A percentile compares a stretch with the other conserved stretches of the same genome.
Evolutionary conservation across 2,113 vertebrate genomes (phyloP).

Genomic region (Dendropsophus ebraccatus): DNA sequence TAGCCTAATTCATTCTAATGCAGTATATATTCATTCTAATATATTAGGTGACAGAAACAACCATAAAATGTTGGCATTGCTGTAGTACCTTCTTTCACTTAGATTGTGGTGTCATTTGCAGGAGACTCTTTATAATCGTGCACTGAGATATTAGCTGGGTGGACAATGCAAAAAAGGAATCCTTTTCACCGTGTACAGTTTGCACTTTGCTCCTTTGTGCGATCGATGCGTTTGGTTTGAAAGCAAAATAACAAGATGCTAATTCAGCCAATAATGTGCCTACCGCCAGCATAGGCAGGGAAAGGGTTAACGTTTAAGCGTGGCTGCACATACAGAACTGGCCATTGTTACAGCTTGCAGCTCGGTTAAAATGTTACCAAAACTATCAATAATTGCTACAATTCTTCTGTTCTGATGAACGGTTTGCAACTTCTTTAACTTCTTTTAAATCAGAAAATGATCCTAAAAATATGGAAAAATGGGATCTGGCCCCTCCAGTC

Average conservation of each 20-base stretch:
- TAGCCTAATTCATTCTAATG: too few species aligned
- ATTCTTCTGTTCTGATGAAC: neutral
- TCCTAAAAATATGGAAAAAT: neutral
- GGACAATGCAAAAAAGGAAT: neutral
- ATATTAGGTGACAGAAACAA: too few species aligned
- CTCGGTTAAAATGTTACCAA: neutral
- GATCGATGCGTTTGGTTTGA: neutral
- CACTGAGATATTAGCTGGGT: too few species aligned
- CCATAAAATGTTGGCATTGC: too few species aligned
- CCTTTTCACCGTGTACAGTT: neutral
- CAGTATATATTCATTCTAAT: too few species aligned
- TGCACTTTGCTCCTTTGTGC: neutral
- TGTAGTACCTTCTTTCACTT: too few species aligned
- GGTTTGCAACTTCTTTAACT: neutral
- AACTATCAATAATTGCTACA: neutral
- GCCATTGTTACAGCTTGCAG: neutral
- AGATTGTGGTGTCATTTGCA: too few species aligned
- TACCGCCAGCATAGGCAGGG: neutral
- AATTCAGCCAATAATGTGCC: neutral
- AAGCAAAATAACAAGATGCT: neutral
- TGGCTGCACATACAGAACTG: neutral
- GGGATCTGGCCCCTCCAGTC: neutral
- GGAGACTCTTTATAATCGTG: too few species aligned
- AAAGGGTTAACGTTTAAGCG: neutral
- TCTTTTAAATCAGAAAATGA: too few species aligned